Evolutionary conservation across 2,888 invertebrate genomes (phyloP).

Genomic region (Polymixis lichenea): DNA sequence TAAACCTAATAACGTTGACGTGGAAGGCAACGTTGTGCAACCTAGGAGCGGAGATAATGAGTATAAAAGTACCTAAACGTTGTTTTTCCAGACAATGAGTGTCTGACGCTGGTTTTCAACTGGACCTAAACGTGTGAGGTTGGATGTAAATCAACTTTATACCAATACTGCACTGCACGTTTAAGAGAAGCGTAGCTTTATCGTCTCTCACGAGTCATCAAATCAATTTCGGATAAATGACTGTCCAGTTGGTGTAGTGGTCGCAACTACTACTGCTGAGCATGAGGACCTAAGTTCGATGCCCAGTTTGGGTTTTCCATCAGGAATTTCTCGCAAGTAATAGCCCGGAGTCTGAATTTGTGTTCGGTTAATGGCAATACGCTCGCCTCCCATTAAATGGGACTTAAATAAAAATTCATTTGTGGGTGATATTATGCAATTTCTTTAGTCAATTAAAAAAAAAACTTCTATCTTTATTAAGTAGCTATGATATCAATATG

Average conservation of each 20-base stretch:
- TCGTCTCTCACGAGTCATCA: too few species aligned
- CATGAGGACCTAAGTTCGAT: background rate
- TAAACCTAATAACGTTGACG: conserved; percentile 34
- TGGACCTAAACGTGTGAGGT: too few species aligned
- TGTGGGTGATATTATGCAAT: background rate
- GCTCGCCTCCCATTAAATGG: background rate
- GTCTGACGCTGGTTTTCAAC: too few species aligned
- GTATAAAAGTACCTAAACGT: conserved; percentile 5
- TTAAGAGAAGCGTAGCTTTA: too few species aligned
- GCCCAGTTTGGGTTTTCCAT: background rate
- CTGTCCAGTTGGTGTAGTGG: too few species aligned
- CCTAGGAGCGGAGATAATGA: background rate
- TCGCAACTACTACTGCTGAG: too few species aligned
- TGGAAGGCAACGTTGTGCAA: background rate
- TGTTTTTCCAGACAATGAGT: too few species aligned
- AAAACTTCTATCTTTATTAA: background rate
- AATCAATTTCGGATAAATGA: background rate
- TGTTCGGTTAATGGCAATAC: background rate
- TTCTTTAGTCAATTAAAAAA: background rate
- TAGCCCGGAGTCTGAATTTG: too few species aligned
- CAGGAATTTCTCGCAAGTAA: too few species aligned
- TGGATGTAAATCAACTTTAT: too few species aligned
- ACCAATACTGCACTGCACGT: too few species aligned
- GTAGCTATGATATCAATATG: background rate
- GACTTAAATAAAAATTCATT: too few species aligned